Evolutionary conservation across 2,113 vertebrate genomes (phyloP), one percentile per base, ranked within the genome.

Genomic region (Cacatua alba): DNA sequence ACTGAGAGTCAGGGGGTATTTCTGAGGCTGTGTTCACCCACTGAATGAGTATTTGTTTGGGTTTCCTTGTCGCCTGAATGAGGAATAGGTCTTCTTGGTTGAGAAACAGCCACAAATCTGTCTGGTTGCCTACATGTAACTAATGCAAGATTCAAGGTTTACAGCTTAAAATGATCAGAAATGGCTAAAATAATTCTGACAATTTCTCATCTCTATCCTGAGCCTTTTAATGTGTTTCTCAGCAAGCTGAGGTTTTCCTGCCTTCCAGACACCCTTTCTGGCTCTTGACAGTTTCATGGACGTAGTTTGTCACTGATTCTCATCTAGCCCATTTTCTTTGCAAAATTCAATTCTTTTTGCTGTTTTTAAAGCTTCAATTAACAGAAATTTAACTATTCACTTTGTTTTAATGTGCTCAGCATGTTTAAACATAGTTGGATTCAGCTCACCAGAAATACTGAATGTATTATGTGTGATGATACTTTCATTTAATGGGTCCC

Each of bases 1-100:
- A 10, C 9, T 3, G 3, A 10, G 25, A 64, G n/a, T 29, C 23
- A 62, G 28, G 2, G 23, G 39, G 12, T 28, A 26, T 65, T 80
- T 83, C 48, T 51, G 71, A 63, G 60, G 63, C 49, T n/a, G 21
- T 4, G 7, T 6, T 51, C 17, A 33, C 28, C 75, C 63, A 8
- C 1, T 29, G 20, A 60, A 31, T 0, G 1, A 55, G 14, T 48
- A 28, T 35, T 71, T 6, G 0, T 60, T 20, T 48, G 70, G 17
- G 11, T 80, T 29, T 6, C 55, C 51, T 88, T 49, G 25, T 18
- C 20, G 46, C 37, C 10, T 81, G n/a, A 78, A 67, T 16, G 23
- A 68, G 24, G 23, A 59, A 8, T 13, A 10, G 5, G 11, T 29
- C 67, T 67, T 24, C 68, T 52, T 37, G 15, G 4, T 25, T 24